phyloP scores from a whole-genome alignment of 1,140 invertebrate genomes.

The Phymastichus coffea region DNA sequence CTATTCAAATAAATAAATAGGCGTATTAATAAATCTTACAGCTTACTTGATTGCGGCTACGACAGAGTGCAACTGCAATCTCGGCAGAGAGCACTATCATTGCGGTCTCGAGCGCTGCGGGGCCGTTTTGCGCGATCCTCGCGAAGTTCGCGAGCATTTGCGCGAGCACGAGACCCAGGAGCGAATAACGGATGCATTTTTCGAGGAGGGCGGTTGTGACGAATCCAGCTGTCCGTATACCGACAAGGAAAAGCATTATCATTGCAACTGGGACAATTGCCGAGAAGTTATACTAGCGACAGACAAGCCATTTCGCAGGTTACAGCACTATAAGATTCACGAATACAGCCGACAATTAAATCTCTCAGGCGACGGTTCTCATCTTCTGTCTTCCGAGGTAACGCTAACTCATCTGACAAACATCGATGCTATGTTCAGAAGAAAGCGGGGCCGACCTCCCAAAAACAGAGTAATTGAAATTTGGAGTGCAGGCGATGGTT shows the following conservation, averaged over 20 bases:
- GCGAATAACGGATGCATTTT: constrained; percentile 79
- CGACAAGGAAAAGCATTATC: constrained; percentile 81
- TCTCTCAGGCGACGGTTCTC: constrained; percentile 45
- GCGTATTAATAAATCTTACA: not conserved
- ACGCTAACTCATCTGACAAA: constrained; percentile 70
- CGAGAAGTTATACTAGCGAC: constrained; percentile 78
- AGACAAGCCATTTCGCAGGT: constrained; percentile 80
- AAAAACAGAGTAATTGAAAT: constrained; percentile 91
- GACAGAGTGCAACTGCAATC: constrained; percentile 46
- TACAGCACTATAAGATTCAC: constrained; percentile 91
- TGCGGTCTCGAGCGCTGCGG: constrained; percentile 52
- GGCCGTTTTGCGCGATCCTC: constrained; percentile 43
- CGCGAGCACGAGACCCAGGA: constrained; percentile 85
- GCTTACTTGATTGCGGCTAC: constrained; percentile 41
- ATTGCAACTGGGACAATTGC: constrained; percentile 87
- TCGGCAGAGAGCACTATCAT: constrained; percentile 49
- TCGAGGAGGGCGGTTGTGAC: constrained; percentile 67
- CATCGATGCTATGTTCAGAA: constrained; percentile 84
- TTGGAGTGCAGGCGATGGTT: constrained; percentile 73
- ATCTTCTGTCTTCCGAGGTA: constrained; percentile 62
- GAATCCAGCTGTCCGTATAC: constrained; percentile 72
- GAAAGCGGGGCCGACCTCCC: constrained; percentile 86
- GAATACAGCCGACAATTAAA: constrained; percentile 60
- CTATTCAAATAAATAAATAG: not conserved
- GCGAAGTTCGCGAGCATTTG: constrained; percentile 79